Evolutionary conservation across 2,888 invertebrate species (phyloP).

Genomic region (Capitulum mitella): DNA sequence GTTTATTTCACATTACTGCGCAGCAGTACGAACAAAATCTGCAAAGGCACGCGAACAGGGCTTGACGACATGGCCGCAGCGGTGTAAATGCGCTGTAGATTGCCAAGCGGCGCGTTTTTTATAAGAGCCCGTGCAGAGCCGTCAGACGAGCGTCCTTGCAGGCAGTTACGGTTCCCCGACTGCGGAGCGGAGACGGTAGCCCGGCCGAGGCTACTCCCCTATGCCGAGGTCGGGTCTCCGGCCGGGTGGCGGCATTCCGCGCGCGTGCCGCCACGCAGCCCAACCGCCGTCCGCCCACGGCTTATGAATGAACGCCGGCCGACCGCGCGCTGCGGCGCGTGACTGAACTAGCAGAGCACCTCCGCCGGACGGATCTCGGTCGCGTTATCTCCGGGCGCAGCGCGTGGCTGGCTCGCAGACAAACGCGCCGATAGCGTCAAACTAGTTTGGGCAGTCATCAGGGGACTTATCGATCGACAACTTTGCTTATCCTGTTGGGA

Average conservation of each 20-base stretch:
- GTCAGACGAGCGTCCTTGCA: too few relatives aligned
- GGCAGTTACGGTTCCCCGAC: too few relatives aligned
- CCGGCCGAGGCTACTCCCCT: not conserved
- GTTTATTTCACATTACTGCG: too few relatives aligned
- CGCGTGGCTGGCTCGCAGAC: not conserved
- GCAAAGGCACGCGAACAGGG: too few relatives aligned
- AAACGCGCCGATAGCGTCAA: not conserved
- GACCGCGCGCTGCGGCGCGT: not conserved
- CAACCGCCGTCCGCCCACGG: too few relatives aligned
- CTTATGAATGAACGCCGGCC: constrained; percentile 8
- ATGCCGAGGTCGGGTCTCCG: not conserved
- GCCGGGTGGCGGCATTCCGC: not conserved
- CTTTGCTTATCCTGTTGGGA: not conserved
- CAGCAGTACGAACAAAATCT: too few relatives aligned
- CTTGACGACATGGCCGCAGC: too few relatives aligned
- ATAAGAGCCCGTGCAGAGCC: too few relatives aligned
- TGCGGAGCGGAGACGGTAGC: too few relatives aligned
- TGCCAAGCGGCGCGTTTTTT: too few relatives aligned
- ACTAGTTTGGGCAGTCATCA: not conserved
- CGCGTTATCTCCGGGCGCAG: not conserved
- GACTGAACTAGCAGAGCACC: constrained; percentile 3
- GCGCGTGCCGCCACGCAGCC: not conserved
- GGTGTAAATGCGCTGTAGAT: too few relatives aligned
- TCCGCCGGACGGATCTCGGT: not conserved
- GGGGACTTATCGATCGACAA: not conserved